Conservation (phyloP, 1,140 invertebrate species). For the Hycleus cichorii region DNA sequence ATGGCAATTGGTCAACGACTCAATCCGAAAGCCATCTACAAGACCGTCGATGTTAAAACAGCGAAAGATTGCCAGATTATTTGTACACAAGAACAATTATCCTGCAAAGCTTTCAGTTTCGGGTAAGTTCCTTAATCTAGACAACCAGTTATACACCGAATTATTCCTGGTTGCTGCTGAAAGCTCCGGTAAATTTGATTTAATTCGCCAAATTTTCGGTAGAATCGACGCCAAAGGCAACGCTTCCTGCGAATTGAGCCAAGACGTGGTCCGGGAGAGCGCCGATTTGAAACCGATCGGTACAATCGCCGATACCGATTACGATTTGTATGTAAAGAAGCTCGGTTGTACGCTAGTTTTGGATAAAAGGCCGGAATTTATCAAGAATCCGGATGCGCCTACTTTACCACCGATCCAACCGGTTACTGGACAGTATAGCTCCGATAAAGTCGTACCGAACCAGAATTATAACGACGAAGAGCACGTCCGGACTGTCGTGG, state of each 20-base stretch:
- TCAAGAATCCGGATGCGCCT: background rate
- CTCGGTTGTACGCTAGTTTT: constrained; percentile 42
- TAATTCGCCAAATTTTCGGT: constrained; percentile 19
- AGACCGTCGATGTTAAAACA: constrained; percentile 28
- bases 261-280: constrained; percentile 39
- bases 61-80: constrained; percentile 34
- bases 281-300: constrained; percentile 40
- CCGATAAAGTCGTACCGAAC: background rate
- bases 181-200: background rate
- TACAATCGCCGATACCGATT: constrained; percentile 48
- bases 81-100: constrained; percentile 35
- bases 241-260: constrained; percentile 50
- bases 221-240: constrained; percentile 56
- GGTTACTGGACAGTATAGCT: background rate
- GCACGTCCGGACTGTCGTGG: constrained; percentile 4
- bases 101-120: constrained; percentile 37
- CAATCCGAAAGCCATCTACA: constrained; percentile 30
- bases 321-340: constrained; percentile 53
- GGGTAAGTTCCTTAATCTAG: constrained; percentile 29
- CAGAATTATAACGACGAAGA: background rate
- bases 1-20: constrained; percentile 36
- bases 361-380: constrained; percentile 13
- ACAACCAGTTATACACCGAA: background rate
- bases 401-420: background rate
- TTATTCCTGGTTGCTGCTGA: background rate